Percentiles rank a stretch among this genome's conserved stretches.
Evolutionary conservation across 2,797 vertebrate genomes (phyloP).

Genomic region (Rhodeus uyekii): DNA sequence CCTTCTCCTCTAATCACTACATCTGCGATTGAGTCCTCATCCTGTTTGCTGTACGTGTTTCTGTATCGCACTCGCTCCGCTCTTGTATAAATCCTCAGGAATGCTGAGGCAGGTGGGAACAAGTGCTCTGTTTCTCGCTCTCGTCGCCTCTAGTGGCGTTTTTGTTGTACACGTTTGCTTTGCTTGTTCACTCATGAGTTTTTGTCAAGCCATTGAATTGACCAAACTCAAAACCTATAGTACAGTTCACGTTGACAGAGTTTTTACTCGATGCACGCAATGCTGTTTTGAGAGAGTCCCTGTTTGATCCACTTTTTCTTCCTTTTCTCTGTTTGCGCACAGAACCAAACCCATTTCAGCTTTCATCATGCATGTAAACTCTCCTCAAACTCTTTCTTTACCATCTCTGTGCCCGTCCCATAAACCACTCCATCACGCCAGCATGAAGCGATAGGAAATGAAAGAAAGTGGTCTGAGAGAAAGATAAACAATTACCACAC

Average conservation of each 20-base stretch:
- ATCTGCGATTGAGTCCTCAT: conserved; percentile 30
- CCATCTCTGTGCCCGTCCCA: conserved; percentile 14
- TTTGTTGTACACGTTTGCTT: not conserved
- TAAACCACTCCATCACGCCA: conserved; percentile 41
- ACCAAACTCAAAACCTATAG: not conserved
- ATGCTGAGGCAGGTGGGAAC: conserved; percentile 55
- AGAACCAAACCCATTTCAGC: not conserved
- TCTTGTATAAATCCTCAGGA: conserved; percentile 52
- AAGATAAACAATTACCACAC: conserved; percentile 57
- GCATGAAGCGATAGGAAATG: conserved; percentile 41
- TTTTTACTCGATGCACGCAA: too few species aligned
- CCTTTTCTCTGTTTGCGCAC: not conserved
- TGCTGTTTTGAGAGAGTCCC: not conserved
- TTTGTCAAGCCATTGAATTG: not conserved
- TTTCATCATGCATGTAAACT: conserved; percentile 15
- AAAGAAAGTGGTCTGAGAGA: conserved; percentile 45
- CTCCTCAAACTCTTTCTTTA: conserved; percentile 2
- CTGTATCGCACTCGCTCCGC: conserved; percentile 11
- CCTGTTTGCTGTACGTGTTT: conserved; percentile 31
- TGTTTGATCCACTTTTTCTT: not conserved
- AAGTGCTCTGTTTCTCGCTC: conserved; percentile 30
- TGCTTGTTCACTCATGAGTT: not conserved
- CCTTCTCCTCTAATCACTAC: conserved; percentile 14
- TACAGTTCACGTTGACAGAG: not conserved
- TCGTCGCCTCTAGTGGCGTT: not conserved